phyloP scores from a whole-genome alignment of 2,113 vertebrate species.

The Psilopogon haemacephalus region DNA sequence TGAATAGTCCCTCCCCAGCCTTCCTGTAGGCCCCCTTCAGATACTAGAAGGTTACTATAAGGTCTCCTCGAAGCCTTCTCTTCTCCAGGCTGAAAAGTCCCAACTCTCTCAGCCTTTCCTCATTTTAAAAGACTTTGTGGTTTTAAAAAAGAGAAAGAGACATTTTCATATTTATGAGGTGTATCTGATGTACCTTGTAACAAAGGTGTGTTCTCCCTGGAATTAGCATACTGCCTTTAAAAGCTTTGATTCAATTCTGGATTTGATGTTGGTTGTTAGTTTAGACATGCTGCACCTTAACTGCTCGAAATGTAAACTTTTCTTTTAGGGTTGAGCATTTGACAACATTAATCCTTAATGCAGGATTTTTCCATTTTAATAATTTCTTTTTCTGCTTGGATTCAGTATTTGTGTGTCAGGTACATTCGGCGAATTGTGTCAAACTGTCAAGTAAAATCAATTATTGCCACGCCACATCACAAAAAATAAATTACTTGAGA shows the following conservation, averaged over 20 bases:
- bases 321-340: conserved; percentile 20
- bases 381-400: not conserved
- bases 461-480: not conserved
- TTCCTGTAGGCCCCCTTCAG: too few species aligned
- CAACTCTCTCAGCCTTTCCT: too few species aligned
- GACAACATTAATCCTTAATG: conserved; percentile 18
- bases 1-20: too few species aligned
- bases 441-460: not conserved
- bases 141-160: not conserved
- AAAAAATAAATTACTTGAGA: not conserved
- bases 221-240: conserved; percentile 19
- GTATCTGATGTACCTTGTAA: not conserved
- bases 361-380: conserved; percentile 45
- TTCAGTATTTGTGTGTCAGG: conserved; percentile 35
- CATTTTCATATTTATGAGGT: not conserved
- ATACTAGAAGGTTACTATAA: too few species aligned
- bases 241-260: not conserved
- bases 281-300: not conserved
- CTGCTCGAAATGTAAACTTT: conserved; percentile 40
- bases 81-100: too few species aligned
- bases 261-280: conserved; percentile 25
- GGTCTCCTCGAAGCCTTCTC: too few species aligned
- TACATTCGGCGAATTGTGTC: not conserved
- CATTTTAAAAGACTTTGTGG: not conserved
- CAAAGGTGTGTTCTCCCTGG: conserved; percentile 7